A percentile compares a stretch with the other conserved stretches of the same genome.
Evolutionary conservation across 2,113 vertebrate genomes (phyloP).

Genomic region (Sapajus apella): DNA sequence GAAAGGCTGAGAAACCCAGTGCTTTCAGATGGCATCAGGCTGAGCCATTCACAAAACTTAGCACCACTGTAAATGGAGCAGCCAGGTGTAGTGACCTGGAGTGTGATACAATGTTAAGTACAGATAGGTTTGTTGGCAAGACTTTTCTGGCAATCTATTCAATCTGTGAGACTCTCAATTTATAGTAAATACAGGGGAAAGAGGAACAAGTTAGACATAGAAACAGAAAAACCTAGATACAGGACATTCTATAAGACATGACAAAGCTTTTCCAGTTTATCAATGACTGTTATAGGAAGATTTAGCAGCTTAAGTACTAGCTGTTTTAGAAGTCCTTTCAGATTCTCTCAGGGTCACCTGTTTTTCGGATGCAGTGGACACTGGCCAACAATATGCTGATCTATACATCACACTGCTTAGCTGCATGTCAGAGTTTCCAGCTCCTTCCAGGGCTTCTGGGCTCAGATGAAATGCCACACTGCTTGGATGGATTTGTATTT

Average conservation of each 20-base stretch:
- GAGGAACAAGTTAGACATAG: neutral
- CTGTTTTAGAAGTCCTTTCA: neutral
- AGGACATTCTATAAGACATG: neutral
- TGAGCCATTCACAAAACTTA: neutral
- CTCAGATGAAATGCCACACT: neutral
- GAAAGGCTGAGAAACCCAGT: neutral
- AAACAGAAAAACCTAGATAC: neutral
- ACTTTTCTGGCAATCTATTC: neutral
- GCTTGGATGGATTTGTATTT: neutral
- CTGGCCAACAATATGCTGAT: neutral
- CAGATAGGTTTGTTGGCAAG: neutral
- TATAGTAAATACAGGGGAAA: neutral
- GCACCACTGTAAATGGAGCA: neutral
- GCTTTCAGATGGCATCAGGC: neutral
- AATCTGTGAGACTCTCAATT: neutral
- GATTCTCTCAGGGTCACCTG: neutral
- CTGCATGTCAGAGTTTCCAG: neutral
- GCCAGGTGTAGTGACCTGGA: neutral
- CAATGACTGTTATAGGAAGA: neutral
- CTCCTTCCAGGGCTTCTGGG: neutral
- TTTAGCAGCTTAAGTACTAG: neutral
- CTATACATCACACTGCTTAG: neutral
- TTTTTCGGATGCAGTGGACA: neutral
- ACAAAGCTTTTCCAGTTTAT: neutral
- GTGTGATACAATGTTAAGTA: neutral